phyloP scores from a whole-genome alignment of 2,113 vertebrate genomes.

The Neolamprologus cancellatus region DNA sequence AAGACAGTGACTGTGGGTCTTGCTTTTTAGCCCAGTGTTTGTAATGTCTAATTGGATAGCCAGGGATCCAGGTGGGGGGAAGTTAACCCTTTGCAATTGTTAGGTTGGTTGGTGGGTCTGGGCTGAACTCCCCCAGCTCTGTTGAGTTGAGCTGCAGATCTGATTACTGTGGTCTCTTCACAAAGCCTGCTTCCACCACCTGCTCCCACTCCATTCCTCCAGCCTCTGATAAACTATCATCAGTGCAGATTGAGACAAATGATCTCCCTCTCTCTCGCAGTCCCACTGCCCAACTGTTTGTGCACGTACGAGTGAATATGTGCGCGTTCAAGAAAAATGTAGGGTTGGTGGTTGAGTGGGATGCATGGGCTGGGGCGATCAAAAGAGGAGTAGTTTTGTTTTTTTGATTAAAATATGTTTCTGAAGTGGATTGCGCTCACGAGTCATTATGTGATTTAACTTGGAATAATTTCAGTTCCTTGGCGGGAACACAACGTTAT shows the following conservation, averaged over 20 bases:
- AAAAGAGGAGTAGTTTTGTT: background rate
- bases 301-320: constrained; percentile 7
- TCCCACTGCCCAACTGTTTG: constrained; percentile 41
- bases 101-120: constrained; percentile 10
- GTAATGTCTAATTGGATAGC: constrained; percentile 8
- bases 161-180: constrained; percentile 53
- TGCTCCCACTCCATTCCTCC: constrained; percentile 50
- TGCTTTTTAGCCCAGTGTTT: background rate
- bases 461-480: background rate
- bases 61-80: constrained; percentile 13
- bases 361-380: background rate
- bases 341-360: background rate
- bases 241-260: constrained; percentile 59
- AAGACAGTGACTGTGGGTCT: background rate
- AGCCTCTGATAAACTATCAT: constrained; percentile 60
- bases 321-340: background rate
- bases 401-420: background rate
- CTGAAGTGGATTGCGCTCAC: constrained; percentile 10
- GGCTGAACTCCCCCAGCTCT: background rate
- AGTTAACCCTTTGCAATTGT: background rate
- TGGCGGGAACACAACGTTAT: background rate
- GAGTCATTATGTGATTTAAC: background rate
- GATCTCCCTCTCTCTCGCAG: constrained; percentile 35
- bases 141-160: constrained; percentile 37
- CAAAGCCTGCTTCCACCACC: constrained; percentile 47